These are phyloP conservation scores for Ischnura elegans DNA, from an alignment of 2,888 invertebrate species.

Conservation along the genomic window DNA sequence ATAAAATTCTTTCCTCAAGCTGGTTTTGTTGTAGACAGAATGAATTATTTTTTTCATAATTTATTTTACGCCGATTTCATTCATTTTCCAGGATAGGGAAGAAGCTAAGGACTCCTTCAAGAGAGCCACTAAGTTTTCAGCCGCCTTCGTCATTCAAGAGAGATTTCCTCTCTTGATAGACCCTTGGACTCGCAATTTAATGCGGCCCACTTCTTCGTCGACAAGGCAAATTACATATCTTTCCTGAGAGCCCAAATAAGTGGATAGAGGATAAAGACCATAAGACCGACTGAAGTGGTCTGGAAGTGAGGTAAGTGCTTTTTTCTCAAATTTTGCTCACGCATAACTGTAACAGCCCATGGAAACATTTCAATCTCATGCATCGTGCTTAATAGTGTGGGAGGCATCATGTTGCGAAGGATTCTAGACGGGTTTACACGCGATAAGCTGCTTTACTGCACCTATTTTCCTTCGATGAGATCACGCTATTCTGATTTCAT, in stretches of 20 bases:
- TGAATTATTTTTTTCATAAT: background rate
- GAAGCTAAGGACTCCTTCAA: background rate
- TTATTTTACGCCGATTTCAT: background rate
- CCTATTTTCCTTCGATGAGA: background rate
- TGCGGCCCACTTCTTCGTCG: conserved; percentile 21
- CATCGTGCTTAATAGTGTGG: background rate
- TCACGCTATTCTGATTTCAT: background rate
- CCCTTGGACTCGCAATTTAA: background rate
- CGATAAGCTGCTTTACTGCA: background rate
- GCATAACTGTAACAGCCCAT: background rate
- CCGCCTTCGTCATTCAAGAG: background rate
- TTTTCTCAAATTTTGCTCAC: background rate
- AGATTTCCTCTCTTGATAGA: background rate
- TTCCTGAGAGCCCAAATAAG: background rate
- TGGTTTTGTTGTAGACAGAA: background rate
- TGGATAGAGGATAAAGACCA: background rate
- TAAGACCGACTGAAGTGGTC: background rate
- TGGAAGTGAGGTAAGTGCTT: background rate
- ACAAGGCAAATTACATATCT: background rate
- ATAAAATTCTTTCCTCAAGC: background rate
- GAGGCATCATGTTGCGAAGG: background rate
- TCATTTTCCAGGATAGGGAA: background rate
- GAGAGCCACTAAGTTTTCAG: background rate
- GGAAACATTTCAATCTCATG: background rate
- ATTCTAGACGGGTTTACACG: background rate